These are phyloP conservation scores for Hyphantria cunea DNA, from an alignment of 1,140 invertebrate species.

Conservation along the genomic window DNA sequence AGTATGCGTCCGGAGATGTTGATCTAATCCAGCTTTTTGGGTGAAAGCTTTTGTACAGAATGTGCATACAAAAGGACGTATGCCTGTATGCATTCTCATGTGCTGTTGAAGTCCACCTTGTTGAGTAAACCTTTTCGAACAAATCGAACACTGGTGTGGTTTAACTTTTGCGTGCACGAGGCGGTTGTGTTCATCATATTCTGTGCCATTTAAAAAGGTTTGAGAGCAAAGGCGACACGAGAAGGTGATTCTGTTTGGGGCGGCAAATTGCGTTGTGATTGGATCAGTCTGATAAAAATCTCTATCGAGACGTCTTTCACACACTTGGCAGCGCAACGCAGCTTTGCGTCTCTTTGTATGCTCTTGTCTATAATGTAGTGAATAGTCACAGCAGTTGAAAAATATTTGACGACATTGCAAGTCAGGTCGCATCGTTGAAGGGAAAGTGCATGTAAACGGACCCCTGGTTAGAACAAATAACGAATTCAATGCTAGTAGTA, in stretches of 20 bases:
- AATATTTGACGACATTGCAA: constrained; percentile 69
- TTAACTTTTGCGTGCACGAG: constrained; percentile 79
- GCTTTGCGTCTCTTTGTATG: constrained; percentile 74
- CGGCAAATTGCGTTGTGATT: constrained; percentile 30
- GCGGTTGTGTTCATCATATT: constrained; percentile 77
- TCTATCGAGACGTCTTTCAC: constrained; percentile 70
- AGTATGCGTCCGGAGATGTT: constrained; percentile 86
- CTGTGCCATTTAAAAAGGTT: constrained; percentile 67
- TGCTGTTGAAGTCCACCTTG: constrained; percentile 80
- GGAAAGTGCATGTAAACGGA: constrained; percentile 71
- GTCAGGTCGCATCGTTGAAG: constrained; percentile 53
- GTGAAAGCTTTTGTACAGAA: constrained; percentile 93
- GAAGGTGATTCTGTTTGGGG: constrained; percentile 36
- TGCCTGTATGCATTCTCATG: constrained; percentile 85
- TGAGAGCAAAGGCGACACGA: constrained; percentile 72
- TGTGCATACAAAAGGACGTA: constrained; percentile 93
- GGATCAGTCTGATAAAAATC: constrained; percentile 41
- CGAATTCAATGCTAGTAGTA: no score
- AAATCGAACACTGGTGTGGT: constrained; percentile 71
- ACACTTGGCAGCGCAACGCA: constrained; percentile 74
- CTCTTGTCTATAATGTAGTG: constrained; percentile 70
- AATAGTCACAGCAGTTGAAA: constrained; percentile 77
- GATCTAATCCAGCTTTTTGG: constrained; percentile 85
- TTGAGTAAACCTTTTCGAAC: constrained; percentile 74
- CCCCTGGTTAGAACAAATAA: constrained; percentile 49